Percentiles rank a stretch among this genome's conserved stretches.
phyloP scores from a whole-genome alignment of 2,113 vertebrate species.

The Mormyrus lacerda region DNA sequence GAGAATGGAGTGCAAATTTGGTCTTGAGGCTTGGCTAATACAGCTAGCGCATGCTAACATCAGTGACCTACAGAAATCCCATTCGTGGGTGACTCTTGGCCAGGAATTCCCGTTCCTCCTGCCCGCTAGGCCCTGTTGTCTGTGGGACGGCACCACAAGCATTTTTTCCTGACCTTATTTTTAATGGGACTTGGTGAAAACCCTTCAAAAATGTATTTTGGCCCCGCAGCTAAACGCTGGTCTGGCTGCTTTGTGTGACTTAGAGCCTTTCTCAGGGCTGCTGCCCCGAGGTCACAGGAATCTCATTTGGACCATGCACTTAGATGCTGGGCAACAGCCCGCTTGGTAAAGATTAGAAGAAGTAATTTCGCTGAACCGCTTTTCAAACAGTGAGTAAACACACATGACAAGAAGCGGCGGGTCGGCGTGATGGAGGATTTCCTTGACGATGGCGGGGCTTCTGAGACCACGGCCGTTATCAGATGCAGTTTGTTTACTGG shows the following conservation, averaged over 20 bases:
- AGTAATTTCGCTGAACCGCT: not conserved
- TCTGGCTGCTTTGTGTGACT: not conserved
- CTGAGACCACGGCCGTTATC: not conserved
- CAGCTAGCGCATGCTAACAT: not conserved
- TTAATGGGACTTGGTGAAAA: not conserved
- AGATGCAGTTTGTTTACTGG: not conserved
- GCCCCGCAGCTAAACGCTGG: not conserved
- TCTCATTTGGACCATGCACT: not conserved
- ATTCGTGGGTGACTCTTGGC: not conserved
- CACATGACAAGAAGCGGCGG: not conserved
- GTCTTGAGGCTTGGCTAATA: not conserved
- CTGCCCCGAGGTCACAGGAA: not conserved
- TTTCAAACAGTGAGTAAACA: not conserved
- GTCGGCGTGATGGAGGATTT: not conserved
- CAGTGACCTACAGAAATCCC: not conserved
- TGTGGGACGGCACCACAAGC: not conserved
- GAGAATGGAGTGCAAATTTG: slow-evolving; percentile 23
- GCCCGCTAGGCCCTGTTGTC: not conserved
- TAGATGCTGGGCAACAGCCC: not conserved
- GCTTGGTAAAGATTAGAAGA: not conserved
- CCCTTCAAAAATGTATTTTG: not conserved
- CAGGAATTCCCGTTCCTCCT: not conserved
- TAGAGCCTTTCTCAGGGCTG: not conserved
- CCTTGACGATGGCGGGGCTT: not conserved
- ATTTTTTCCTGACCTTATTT: not conserved